Evolutionary conservation across 2,113 vertebrate species (phyloP), one percentile per base, ranked within the genome.

Genomic region (Solenodon paradoxus): DNA sequence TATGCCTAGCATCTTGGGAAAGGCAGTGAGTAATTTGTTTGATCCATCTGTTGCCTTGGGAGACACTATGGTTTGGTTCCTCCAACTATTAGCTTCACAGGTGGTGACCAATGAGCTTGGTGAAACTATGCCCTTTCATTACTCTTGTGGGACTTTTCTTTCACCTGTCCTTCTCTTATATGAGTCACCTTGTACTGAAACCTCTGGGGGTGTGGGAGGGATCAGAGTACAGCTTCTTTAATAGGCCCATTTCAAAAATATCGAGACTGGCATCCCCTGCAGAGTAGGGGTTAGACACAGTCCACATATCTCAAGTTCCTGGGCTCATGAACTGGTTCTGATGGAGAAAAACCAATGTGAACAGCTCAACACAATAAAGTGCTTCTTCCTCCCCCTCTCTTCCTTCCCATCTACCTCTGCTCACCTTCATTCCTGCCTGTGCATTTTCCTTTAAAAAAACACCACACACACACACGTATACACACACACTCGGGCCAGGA

Each of bases 41-140:
- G 57, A 49, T 78, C 88, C 92, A 80, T 96, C 92, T 97, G 96
- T 93, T 97, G 80, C 90, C 71, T 94, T 95, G 92, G 87, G 87
- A 92, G 79, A 91, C 66, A 53, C 49, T 64, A 1, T 35, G 88
- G 17, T 26, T 68, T 71, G 35, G 35, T 51, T 94, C 59, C 32
- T 96, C 87, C 80, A 84, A 30, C 72, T 87, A 66, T 87, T 87
- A 90, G 40, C 57, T 84, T 96, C 93, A 64, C 80, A 87, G 93
- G 90, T 91, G 85, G 88, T 82, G 15, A 57, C 47, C 20, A 68
- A 2, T 92, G 89, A 88, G 32, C 59, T 75, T 38, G 51, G 94
- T 32, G 88, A 80, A 66, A 87, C 78, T 38, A 51, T 71, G 74
- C 35, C 72, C 69, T 95, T 64, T 79, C 3, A 51, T 86, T 71